Base-by-base conservation (phyloP, 2,113 vertebrate genomes). In the Rhabdomys dilectus region DNA sequence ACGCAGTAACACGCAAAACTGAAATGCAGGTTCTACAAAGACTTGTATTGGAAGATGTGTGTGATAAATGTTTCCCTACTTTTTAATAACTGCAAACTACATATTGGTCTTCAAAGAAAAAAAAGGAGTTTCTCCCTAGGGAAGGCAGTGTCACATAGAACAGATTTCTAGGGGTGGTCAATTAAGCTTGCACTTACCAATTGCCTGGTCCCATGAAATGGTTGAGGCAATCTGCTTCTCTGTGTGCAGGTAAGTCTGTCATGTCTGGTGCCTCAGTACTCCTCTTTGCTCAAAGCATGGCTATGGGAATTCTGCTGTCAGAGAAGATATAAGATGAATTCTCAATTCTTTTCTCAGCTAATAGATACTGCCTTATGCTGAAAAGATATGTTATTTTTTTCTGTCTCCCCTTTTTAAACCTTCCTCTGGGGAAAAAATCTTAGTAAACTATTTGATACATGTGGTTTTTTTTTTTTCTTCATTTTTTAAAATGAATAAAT, bases 71-170 rank as follows among this genome's bases (percentile, higher is more conserved):
- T n/a, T 89, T 91, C 82, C 45, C 29, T 45, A 53, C 91, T 70
- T 78, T 95, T 96, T 80, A 88, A 84, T 94, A 96, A 93, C 93
- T 91, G 53, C 6, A 95, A 91, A 93, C 58, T 82, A 77, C 36
- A 86, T 78, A 91, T 29, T 92, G 53, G 56, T 73, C 72, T 96
- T 66, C 92, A 97, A 92, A 92, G 73, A 91, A 95, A 86, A 91
- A 95, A 89, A 48, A 88, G 51, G 1, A 42, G 51, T 81, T 96
- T 96, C 39, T 89, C 42, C 88, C 89, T 39, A 51, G 4, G 16
- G 68, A 95, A 82, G 60, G 75, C 66, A 94, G 26, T 22, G 39
- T 51, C 93, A 39, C 72, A 60, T 48, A 64, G 77, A 56, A 60
- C 9, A 39, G 22, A 62, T 92, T 91, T 86, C 81, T 70, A 51